Evolutionary conservation across 2,888 invertebrate species (phyloP), one percentile per base, ranked within the genome.

Genomic region (Geotrupes spiniger): DNA sequence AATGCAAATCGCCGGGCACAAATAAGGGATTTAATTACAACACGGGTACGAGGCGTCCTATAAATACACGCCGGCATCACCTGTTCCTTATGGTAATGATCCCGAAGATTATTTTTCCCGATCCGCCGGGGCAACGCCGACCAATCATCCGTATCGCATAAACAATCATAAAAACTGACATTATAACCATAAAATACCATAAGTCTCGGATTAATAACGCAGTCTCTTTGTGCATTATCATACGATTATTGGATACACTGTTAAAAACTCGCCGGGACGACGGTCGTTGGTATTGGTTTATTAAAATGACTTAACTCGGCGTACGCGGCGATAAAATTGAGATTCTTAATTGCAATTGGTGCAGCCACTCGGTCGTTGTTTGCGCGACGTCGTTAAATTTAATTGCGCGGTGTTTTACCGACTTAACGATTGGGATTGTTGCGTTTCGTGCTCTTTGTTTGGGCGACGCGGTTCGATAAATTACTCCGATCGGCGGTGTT

Each of bases 121-220:
- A 33, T 33, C 36, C 12, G 27, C 49, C 44, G 45, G 33, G 40
- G 40, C 45, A 44, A 71, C 72, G 68, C 64, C 70, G 72, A 73
- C 72, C 73, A 72, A 73, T 73, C 73, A 73, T 72, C 63, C 70
- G 69, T 68, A 72, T 65, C 72, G 61, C 72, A 73, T 73, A 73
- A 73, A 73, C 64, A 72, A 72, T 66, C 71, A 72, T 72, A 73
- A 72, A 72, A 71, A 64, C 65, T 60, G 69, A 71, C 72, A 59
- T 71, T 69, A 71, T 69, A 64, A 64, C 60, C 71, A 65, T 72
- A 71, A 72, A 72, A 68, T 71, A 69, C 69, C 63, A 71, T 71
- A 67, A 69, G 70, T 69, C 66, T 64, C 61, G 68, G 69, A 71
- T 70, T 71, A 71, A 71, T 70, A 68, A 58, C 63, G 66, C 39